Evolutionary conservation across 1,140 invertebrate genomes (phyloP), one percentile per base, ranked within the genome.

Genomic region (Solen grandis): DNA sequence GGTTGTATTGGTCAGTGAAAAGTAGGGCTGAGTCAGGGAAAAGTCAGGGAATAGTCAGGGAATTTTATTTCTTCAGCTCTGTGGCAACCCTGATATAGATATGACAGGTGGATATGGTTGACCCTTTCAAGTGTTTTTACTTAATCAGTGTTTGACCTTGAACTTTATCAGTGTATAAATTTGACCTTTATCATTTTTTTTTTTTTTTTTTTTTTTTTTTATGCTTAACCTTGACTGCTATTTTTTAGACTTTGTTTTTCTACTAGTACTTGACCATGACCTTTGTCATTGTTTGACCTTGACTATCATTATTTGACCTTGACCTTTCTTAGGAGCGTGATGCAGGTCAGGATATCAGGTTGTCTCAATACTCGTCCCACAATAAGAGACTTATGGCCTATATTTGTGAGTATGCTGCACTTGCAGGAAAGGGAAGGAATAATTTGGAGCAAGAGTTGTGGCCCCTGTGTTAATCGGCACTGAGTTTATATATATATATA

Each of bases 351-450:
- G 60, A 31, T 22, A 60, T 78, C 31, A 78, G 75, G 69, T 41
- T 78, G 75, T 78, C 75, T 35, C 75, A 78, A 63, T 78, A 66
- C 60, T 78, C 75, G 5, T 78, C 75, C 69, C 75, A 38, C 46
- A 78, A 78, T 69, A 78, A 78, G 46, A 52, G 60, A 25, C 52
- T 78, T n/a, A 78, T 78, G 75, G 75, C 75, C 36, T 69, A 38
- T 16, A 60, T 78, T 13, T 78, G 75, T 78, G 69, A 78, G 75
- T 78, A 78, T n/a, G n/a, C n/a, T n/a, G n/a, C n/a, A n/a, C n/a
- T n/a, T n/a, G n/a, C n/a, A n/a, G n/a, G n/a, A n/a, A n/a, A n/a
- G n/a, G n/a, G n/a, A n/a, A n/a, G n/a, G n/a, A n/a, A n/a, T n/a
- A n/a, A n/a, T n/a, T n/a, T n/a, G n/a, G n/a, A n/a, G n/a, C n/a